phyloP scores from a whole-genome alignment of 2,888 invertebrate genomes.

The Conistra vaccinii region DNA sequence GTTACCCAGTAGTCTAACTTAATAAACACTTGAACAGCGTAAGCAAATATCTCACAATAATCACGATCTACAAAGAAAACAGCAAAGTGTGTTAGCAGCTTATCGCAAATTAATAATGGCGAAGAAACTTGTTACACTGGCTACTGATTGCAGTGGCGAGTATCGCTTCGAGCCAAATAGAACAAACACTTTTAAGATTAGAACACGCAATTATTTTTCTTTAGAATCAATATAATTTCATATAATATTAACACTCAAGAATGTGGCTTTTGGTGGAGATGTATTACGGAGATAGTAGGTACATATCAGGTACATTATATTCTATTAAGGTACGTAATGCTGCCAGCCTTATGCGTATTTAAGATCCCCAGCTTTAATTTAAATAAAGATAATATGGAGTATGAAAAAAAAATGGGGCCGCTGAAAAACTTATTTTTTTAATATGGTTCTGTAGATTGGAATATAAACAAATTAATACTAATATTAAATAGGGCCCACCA shows the following conservation, averaged over 20 bases:
- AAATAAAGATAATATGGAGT: background rate
- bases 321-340: background rate
- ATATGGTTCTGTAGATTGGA: background rate
- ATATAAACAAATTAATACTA: background rate
- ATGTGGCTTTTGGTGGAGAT: background rate
- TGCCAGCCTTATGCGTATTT: background rate
- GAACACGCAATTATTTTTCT: conserved; percentile 51
- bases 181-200: conserved; percentile 55
- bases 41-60: conserved; percentile 58
- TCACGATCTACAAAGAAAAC: conserved; percentile 40
- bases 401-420: background rate
- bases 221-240: conserved; percentile 15
- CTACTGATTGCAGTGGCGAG: conserved; percentile 58
- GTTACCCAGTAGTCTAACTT: background rate
- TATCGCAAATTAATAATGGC: conserved; percentile 62
- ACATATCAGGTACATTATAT: too few relatives aligned
- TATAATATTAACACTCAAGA: background rate
- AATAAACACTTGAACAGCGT: conserved; percentile 25
- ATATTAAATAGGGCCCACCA: background rate
- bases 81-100: conserved; percentile 50
- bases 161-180: conserved; percentile 56
- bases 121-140: conserved; percentile 50
- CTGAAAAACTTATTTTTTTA: background rate
- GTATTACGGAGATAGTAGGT: background rate
- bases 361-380: too few relatives aligned